Evolutionary conservation across 1,140 invertebrate species (phyloP), one percentile per base, ranked within the genome.

Genomic region (Probaryconus sp.): DNA sequence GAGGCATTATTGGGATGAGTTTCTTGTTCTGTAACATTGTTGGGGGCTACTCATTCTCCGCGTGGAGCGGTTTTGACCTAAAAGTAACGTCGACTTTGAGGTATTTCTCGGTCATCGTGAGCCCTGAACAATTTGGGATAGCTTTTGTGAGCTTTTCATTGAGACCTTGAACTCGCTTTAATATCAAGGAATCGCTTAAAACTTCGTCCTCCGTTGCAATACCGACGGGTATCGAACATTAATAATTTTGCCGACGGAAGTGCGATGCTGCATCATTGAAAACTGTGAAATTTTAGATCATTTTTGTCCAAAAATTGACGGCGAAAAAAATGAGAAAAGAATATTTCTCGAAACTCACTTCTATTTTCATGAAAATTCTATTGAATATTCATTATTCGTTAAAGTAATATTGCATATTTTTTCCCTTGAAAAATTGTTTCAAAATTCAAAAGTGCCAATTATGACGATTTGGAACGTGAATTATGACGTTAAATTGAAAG

Each of bases 101-200:
- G 47, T 51, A 60, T 60, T 69, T 69, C 20, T 69, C 33, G 43
- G 31, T 10, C 21, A 35, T 13, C 9, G 35, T 3, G 1, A 31
- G 6, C 17, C 21, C 21, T 24, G 21, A 24, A 24, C 7, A 11
- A 30, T 16, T 48, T 6, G 43, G 30, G 6, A 30, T 21, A 55
- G 50, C 40, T 56, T 68, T 58, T 28, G 43, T 30, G 55, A 69
- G 47, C 55, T 69, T 69, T 69, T 47, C 3, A 31, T 55, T 47
- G 47, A 53, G 65, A 68, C 45, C 60, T 53, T 42, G 38, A 56
- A 26, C 24, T 43, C 21, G 20, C 18, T 30, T 5, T n/a, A 7
- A 33, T 56, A 26, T 26, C 43, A n/a, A 5, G 2, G 3, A 3
- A 60, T 26, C 45, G 48, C n/a, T n/a, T n/a, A n/a, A n/a, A n/a